Base-by-base conservation (phyloP, 2,888 invertebrate species). In the Drosophila picticornis region DNA sequence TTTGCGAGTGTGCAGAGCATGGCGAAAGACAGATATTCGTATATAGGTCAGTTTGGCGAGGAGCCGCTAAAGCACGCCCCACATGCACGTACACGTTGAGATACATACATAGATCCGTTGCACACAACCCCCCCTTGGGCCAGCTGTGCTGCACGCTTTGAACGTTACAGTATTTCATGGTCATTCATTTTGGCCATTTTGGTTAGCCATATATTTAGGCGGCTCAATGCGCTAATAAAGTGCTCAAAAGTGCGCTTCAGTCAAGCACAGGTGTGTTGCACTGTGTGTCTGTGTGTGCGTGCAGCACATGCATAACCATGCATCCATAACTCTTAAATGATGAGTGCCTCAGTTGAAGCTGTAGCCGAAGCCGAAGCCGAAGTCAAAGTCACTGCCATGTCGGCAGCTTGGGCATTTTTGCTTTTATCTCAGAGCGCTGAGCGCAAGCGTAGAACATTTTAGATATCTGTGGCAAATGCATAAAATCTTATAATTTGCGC, bases 401-500 rank as follows among this genome's bases (percentile, higher is more conserved):
- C 88, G 85, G 85, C 85, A 76, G 65, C 38, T 82, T 63, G 75
- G 62, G 52, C 69, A 88, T 90, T 90, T 85, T 85, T 88, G 77
- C 90, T 90, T 85, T 90, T 83, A 90, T 85, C 90, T 90, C 72
- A n/a, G 38, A 32, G 16, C 9, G 16, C 53, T 34, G 34, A 34
- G 36, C 64, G 50, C 40, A 51, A 63, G 78, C 72, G 69, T 84
- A 72, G 75, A 69, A 65, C 72, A 81, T 84, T 81, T 84, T 67
- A 72, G 83, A 84, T 87, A 85, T 90, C 85, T 85, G 85, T 90
- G 85, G 88, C 85, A 88, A 85, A 85, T 90, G 89, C 87, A 90
- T 88, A 86, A 90, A 87, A 89, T 90, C 90, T 90, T 90, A 87
- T 87, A 87, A 87, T 87, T 87, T 87, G 86, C 90, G 90, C 90